These are phyloP conservation scores for Uria aalge DNA, from an alignment of 2,113 vertebrate species.

Conservation along the genomic window DNA sequence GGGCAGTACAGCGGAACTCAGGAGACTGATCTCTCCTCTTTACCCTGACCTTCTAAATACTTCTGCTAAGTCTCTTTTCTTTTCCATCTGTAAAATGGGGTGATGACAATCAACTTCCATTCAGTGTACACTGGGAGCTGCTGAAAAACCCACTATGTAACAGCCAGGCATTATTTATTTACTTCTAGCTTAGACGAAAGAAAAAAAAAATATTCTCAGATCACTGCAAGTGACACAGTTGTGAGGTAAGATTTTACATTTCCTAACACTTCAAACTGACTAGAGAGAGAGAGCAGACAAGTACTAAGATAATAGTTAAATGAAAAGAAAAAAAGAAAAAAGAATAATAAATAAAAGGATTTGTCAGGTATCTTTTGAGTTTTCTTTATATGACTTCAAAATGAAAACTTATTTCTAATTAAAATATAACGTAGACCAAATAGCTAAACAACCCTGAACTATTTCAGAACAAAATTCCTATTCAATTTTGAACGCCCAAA, in stretches of 20 bases:
- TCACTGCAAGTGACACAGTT: background rate
- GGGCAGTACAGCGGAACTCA: background rate
- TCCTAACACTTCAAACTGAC: background rate
- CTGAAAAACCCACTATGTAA: background rate
- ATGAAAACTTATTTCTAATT: background rate
- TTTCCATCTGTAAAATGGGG: background rate
- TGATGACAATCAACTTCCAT: background rate
- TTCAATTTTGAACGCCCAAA: background rate
- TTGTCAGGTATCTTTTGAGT: background rate
- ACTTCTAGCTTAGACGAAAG: background rate
- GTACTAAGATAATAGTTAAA: background rate
- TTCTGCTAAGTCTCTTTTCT: background rate
- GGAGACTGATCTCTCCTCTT: background rate
- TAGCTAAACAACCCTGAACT: background rate
- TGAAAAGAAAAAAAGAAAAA: fast-evolving
- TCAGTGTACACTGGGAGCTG: background rate
- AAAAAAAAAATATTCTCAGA: background rate
- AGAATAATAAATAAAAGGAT: background rate
- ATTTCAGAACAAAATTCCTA: conserved; percentile 30
- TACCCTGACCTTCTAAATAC: background rate
- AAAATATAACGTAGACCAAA: background rate
- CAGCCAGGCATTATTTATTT: background rate
- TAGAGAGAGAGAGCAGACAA: background rate
- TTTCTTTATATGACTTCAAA: background rate
- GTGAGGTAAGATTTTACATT: background rate